Conservation (phyloP, 2,113 vertebrate species). For the Mobula hypostoma region DNA sequence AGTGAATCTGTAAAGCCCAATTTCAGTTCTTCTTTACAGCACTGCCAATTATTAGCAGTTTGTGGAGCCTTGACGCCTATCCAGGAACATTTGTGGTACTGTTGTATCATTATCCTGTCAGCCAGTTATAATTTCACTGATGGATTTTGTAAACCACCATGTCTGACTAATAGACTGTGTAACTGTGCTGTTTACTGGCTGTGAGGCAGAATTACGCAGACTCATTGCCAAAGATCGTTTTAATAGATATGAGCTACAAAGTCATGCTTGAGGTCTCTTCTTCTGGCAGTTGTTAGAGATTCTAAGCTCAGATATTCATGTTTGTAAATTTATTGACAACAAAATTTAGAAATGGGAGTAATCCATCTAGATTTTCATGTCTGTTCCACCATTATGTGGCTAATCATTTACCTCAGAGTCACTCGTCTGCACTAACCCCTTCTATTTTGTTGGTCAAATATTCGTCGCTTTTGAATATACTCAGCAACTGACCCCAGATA, state of each 20-base stretch:
- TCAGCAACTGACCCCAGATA: too few species aligned
- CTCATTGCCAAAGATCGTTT: slow-evolving; percentile 1
- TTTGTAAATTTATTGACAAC: too few species aligned
- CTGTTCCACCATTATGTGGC: too few species aligned
- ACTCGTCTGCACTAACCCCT: too few species aligned
- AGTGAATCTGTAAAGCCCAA: neutral
- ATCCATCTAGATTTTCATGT: too few species aligned
- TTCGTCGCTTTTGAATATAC: too few species aligned
- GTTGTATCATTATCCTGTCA: neutral
- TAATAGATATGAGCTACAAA: too few species aligned
- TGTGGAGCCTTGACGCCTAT: neutral
- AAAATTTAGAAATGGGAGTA: too few species aligned
- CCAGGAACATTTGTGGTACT: slow-evolving; percentile 23
- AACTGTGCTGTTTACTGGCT: slow-evolving; percentile 22
- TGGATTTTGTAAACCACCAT: neutral
- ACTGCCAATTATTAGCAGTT: neutral
- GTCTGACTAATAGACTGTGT: neutral
- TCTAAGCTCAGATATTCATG: neutral
- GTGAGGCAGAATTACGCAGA: neutral
- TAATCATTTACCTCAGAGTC: too few species aligned
- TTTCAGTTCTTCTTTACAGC: neutral
- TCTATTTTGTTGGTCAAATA: too few species aligned
- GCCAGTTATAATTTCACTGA: neutral
- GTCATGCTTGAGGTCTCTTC: neutral
- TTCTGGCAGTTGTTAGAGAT: neutral